These are phyloP conservation scores for Scrobipalpa costella DNA, from an alignment of 2,888 invertebrate genomes.

Conservation along the genomic window DNA sequence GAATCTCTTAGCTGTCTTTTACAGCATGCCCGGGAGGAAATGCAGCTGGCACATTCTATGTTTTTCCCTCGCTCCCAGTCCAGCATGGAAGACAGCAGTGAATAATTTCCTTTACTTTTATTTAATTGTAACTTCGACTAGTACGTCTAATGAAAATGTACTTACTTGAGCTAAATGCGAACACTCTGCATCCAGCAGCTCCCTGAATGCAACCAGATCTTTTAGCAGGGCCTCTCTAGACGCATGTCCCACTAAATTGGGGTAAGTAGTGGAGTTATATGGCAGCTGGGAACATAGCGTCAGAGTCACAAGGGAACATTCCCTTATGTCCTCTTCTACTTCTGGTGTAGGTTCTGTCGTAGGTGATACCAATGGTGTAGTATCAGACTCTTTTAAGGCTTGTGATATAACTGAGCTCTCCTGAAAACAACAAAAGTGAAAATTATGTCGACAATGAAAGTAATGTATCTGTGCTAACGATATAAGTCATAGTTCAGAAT, in stretches of 20 bases:
- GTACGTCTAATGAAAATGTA: neutral
- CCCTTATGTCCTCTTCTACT: conserved; percentile 82
- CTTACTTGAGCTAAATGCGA: conserved; percentile 88
- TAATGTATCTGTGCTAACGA: neutral
- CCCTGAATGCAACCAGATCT: conserved; percentile 91
- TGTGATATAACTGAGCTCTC: conserved; percentile 74
- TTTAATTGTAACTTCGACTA: no score
- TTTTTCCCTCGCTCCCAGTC: no score
- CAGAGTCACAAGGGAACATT: conserved; percentile 85
- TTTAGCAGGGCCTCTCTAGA: conserved; percentile 83
- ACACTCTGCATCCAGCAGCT: conserved; percentile 95
- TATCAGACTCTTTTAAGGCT: conserved; percentile 65
- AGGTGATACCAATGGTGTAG: conserved; percentile 60
- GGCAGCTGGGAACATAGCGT: conserved; percentile 86
- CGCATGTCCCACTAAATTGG: conserved; percentile 88
- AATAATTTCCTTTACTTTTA: no score
- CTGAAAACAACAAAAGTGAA: conserved; percentile 46
- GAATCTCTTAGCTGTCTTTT: no score
- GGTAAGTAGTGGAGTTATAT: conserved; percentile 91
- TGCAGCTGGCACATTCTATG: no score
- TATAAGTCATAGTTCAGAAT: neutral
- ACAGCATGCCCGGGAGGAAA: no score
- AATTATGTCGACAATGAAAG: neutral
- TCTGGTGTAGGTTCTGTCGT: conserved; percentile 64
- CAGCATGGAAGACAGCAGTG: no score